These are phyloP conservation scores for Steinernema hermaphroditum DNA, from an alignment of 2,888 invertebrate species.

Conservation along the genomic window DNA sequence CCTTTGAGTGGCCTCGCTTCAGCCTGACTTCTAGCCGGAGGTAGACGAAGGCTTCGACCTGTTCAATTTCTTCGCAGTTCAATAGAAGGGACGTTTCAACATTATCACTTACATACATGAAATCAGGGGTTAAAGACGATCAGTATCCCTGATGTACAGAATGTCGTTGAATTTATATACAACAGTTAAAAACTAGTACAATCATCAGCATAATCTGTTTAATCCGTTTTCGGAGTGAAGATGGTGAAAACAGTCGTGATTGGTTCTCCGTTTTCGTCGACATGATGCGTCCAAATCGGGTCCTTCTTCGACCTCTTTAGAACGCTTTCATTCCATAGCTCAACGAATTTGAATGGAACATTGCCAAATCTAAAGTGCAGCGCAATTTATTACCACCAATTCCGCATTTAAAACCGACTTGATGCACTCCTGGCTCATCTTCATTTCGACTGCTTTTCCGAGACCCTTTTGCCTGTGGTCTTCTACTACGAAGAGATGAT, in stretches of 20 bases:
- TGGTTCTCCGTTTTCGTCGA: background rate
- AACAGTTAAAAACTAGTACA: no score
- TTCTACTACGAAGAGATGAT: background rate
- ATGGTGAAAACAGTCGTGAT: background rate
- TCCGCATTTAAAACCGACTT: background rate
- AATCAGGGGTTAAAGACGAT: no score
- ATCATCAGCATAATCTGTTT: no score
- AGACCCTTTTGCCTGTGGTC: conserved; percentile 8
- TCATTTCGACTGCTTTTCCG: conserved; percentile 7
- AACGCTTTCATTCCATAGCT: background rate
- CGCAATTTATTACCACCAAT: background rate
- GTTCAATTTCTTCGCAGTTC: no score
- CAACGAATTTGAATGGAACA: conserved; percentile 2
- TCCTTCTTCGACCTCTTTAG: background rate
- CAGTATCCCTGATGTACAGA: no score
- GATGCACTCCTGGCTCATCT: background rate
- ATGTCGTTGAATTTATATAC: no score
- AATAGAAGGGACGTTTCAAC: no score
- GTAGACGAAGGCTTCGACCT: no score
- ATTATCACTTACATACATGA: no score
- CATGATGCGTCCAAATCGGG: background rate
- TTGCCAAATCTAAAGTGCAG: background rate
- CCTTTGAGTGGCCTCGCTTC: no score
- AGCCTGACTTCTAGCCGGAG: no score
- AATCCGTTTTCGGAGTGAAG: no score